Evolutionary conservation across 2,113 vertebrate genomes (phyloP), one percentile per base, ranked within the genome.

Genomic region (Arothron firmamentum): DNA sequence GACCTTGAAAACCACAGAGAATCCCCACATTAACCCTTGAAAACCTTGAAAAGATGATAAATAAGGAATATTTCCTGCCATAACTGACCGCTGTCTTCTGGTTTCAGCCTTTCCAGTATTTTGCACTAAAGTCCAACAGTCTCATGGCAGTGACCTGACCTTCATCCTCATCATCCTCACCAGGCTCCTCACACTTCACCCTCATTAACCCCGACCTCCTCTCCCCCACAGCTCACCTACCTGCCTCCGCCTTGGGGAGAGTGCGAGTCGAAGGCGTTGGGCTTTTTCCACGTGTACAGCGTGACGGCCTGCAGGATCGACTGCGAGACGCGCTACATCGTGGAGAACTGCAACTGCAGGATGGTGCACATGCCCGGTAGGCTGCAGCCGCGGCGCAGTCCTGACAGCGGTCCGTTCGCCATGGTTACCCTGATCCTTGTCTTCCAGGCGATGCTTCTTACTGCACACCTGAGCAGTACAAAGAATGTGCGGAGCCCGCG

Each of bases 341-440:
- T 98, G 72, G 97, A 99, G 78, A 99, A 99, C 84, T 99, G 97
- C 89, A 98, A 98, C 90, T 99, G 97, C 89, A 94, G 89, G 67
- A 99, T 98, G 96, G 97, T 98, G 17, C 95, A 99, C 86, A 99
- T 99, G 97, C 97, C 96, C 59, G 96, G 96, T 97, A 49, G 74
- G 45, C 45, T 16, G 45, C 15, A 7, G 45, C 45, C 6, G 45
- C 45, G 14, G 45, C 45, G 14, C n/a, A n/a, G n/a, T n/a, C n/a
- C n/a, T n/a, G 45, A 6, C n/a, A 17, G 38, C 54, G 62, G 5
- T 52, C 50, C 21, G 9, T 9, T 52, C 34, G 9, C 34, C 34
- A 12, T 21, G 19, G 10, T 16, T 25, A 28, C 51, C 1, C 79
- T 56, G 85, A 56, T 64, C 43, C 93, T 47, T 52, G 74, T 21